Evolutionary conservation across 2,797 vertebrate species (phyloP).

Genomic region (Artibeus lituratus): DNA sequence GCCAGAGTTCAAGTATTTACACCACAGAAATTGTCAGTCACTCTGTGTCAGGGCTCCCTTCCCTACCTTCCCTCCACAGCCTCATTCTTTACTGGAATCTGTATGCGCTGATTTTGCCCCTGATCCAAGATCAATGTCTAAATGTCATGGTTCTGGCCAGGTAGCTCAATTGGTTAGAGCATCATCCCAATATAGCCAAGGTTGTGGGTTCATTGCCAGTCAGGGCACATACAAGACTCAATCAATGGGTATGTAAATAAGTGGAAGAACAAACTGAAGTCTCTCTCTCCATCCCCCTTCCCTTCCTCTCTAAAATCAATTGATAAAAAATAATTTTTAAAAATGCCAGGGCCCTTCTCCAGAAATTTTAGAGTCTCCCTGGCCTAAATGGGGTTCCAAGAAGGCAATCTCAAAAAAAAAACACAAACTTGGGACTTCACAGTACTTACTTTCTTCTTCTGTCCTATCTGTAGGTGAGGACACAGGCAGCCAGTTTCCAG

Average conservation of each 20-base stretch:
- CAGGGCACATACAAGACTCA: background rate
- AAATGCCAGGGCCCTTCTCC: background rate
- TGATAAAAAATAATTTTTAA: background rate
- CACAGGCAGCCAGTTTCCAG: background rate
- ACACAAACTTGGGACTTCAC: too few relatives aligned
- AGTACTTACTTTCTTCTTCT: constrained; percentile 61
- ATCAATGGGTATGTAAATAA: background rate
- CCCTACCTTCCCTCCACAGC: accelerated
- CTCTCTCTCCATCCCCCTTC: too few relatives aligned
- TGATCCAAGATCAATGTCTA: background rate
- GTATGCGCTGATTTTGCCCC: too few relatives aligned
- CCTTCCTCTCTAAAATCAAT: background rate
- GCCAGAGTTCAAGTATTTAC: background rate
- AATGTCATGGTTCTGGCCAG: background rate
- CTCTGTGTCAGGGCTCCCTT: background rate
- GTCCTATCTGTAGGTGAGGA: constrained; percentile 29
- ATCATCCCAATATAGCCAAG: too few relatives aligned
- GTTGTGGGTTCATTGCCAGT: background rate
- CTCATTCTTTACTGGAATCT: background rate
- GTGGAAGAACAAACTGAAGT: background rate
- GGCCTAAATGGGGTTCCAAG: accelerated
- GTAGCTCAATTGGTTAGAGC: background rate
- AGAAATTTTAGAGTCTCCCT: background rate
- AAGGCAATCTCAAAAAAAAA: background rate
- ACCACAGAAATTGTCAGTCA: background rate